Conservation (phyloP, 2,888 invertebrate genomes). For the Hydriomena furcata region DNA sequence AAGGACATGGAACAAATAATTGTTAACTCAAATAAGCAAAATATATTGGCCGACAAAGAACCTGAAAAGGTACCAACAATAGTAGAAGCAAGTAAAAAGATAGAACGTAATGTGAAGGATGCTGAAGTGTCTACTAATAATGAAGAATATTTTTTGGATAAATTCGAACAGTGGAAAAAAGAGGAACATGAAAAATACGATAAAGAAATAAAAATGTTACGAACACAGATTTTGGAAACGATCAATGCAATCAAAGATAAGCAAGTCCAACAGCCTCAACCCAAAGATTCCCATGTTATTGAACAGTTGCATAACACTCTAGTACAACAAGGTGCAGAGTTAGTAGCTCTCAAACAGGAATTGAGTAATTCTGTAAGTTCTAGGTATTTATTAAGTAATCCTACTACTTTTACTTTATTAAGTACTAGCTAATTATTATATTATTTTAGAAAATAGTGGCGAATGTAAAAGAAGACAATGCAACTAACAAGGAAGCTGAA, state of each 20-base stretch:
- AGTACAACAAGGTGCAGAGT: slow-evolving; percentile 79
- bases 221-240: slow-evolving; percentile 67
- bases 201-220: slow-evolving; percentile 73
- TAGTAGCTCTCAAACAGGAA: slow-evolving; percentile 72
- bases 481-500: slow-evolving; percentile 60
- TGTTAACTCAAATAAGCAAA: slow-evolving; percentile 40
- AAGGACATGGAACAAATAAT: slow-evolving; percentile 71
- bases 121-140: slow-evolving; percentile 60
- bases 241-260: slow-evolving; percentile 62
- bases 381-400: neutral
- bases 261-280: slow-evolving; percentile 39
- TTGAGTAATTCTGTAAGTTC: slow-evolving; percentile 65
- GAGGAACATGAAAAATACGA: slow-evolving; percentile 80
- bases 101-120: slow-evolving; percentile 54
- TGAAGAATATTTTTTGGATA: slow-evolving; percentile 61
- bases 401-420: neutral
- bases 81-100: slow-evolving; percentile 20
- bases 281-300: slow-evolving; percentile 58
- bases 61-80: slow-evolving; percentile 13
- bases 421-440: neutral
- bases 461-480: slow-evolving; percentile 50
- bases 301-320: slow-evolving; percentile 70
- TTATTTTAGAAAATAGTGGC: slow-evolving; percentile 51
- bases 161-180: slow-evolving; percentile 79
- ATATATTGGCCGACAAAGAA: slow-evolving; percentile 25